Evolutionary conservation across 2,113 vertebrate species (phyloP).

Genomic region (Lagopus muta): DNA sequence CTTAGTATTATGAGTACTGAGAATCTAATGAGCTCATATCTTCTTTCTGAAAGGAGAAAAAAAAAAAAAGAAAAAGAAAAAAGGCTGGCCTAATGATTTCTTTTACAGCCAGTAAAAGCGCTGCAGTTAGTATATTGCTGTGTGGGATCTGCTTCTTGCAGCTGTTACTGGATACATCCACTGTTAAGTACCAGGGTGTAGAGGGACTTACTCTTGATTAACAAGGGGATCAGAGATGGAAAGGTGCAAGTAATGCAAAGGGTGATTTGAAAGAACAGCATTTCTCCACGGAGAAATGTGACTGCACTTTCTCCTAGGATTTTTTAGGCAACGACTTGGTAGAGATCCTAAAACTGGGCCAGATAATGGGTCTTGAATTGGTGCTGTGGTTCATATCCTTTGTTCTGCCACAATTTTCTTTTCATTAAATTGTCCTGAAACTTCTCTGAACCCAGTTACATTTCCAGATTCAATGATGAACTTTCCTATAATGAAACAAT

Average conservation of each 20-base stretch:
- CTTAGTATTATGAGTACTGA: not conserved
- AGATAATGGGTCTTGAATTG: not conserved
- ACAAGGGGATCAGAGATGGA: not conserved
- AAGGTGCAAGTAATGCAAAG: slow-evolving; percentile 18
- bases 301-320: not conserved
- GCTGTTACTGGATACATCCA: not conserved
- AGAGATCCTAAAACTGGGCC: not conserved
- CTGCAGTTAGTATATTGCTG: slow-evolving; percentile 20
- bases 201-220: slow-evolving; percentile 29
- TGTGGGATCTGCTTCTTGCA: slow-evolving; percentile 33
- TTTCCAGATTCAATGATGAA: not conserved
- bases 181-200: slow-evolving; percentile 12
- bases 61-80: not conserved
- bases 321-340: not conserved
- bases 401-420: not conserved
- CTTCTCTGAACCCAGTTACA: not conserved
- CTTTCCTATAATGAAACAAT: not conserved
- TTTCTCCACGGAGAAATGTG: not conserved
- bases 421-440: not conserved
- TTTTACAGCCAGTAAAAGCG: slow-evolving; percentile 18
- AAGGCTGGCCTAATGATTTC: slow-evolving; percentile 23
- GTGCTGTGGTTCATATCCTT: not conserved
- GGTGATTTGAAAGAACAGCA: not conserved
- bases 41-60: not conserved
- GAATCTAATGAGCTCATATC: slow-evolving; percentile 31